A percentile compares a stretch with the other conserved stretches of the same genome.
Evolutionary conservation across 2,797 vertebrate genomes (phyloP).

Genomic region (Onychomys leucogaster): DNA sequence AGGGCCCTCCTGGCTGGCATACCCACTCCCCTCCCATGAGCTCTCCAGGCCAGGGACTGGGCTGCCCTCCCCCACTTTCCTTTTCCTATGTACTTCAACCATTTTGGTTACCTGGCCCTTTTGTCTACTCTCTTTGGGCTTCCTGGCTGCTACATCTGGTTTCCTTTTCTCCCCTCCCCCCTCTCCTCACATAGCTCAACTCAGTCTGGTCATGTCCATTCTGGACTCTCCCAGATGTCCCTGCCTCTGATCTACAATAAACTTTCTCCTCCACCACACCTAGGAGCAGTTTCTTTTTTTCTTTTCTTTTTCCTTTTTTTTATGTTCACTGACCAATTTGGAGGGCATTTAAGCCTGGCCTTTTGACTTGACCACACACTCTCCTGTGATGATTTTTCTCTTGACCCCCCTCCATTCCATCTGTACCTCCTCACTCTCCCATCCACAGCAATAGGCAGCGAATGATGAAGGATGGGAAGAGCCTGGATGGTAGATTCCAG

Average conservation of each 20-base stretch:
- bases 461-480: neutral
- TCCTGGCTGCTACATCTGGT: neutral
- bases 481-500: neutral
- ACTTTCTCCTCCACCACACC: neutral
- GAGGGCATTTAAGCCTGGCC: neutral
- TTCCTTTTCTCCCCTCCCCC: neutral
- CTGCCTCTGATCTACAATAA: neutral
- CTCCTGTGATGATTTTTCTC: neutral
- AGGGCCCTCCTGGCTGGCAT: neutral
- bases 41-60: neutral
- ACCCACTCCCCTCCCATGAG: neutral
- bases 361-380: neutral
- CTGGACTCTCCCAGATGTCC: neutral
- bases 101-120: neutral
- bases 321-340: neutral
- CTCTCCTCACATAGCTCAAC: neutral
- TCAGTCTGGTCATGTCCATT: neutral
- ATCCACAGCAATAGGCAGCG: neutral
- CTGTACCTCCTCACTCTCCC: neutral
- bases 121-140: neutral
- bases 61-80: neutral
- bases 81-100: neutral
- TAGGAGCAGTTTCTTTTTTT: neutral
- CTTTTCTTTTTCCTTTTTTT: rapidly evolving
- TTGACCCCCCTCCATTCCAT: neutral